Evolutionary conservation across 2,888 invertebrate genomes (phyloP).

Genomic region (Phaedon cochleariae): DNA sequence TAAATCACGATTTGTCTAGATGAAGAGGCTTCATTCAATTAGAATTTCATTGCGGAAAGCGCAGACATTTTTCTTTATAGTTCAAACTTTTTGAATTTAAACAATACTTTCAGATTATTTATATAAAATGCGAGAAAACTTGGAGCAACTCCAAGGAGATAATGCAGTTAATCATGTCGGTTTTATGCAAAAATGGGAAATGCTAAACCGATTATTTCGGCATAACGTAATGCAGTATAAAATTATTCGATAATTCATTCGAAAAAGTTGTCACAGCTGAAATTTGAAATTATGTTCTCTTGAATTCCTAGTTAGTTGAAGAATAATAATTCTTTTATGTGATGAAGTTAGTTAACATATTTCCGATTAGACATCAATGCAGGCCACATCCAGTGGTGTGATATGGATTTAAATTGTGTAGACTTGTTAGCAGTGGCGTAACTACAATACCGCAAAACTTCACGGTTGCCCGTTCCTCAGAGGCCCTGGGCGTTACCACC

Average conservation of each 20-base stretch:
- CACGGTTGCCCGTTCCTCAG: too few species aligned
- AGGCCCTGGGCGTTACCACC: too few species aligned
- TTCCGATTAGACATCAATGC: too few species aligned
- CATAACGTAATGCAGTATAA: background rate
- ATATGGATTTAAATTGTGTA: too few species aligned
- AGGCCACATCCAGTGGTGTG: too few species aligned
- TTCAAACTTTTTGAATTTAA: constrained; percentile 5
- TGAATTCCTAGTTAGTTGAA: too few species aligned
- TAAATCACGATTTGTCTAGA: constrained; percentile 30
- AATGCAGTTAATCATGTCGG: constrained; percentile 5
- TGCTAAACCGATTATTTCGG: background rate
- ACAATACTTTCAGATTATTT: constrained; percentile 1
- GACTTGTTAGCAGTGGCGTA: too few species aligned
- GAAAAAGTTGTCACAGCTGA: background rate
- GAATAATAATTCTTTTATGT: too few species aligned
- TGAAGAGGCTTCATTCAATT: constrained; percentile 22
- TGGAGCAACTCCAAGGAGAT: background rate
- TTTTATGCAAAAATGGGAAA: background rate
- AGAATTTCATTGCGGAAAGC: constrained; percentile 18
- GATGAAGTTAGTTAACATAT: too few species aligned
- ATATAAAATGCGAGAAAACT: constrained; percentile 1
- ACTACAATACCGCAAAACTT: too few species aligned
- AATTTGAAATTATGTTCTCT: background rate
- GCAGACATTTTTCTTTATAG: constrained; percentile 5
- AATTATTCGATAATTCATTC: background rate